These are phyloP conservation scores for Mormoops blainvillei DNA, from an alignment of 2,113 vertebrate genomes.

Conservation along the genomic window DNA sequence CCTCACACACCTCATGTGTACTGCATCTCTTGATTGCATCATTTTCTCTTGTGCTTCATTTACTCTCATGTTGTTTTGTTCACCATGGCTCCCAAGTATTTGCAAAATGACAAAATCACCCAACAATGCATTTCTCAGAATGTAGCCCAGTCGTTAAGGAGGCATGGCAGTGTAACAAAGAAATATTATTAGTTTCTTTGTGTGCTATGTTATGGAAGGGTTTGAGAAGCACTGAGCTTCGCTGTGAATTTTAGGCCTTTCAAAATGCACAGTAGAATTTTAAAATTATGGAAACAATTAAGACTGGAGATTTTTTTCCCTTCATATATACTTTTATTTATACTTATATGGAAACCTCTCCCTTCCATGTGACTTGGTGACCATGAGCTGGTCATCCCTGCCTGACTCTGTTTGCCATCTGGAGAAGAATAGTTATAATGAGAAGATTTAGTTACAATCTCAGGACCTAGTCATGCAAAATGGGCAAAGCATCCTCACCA, in stretches of 20 bases:
- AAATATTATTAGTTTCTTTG: background rate
- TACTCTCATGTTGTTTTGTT: background rate
- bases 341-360: background rate
- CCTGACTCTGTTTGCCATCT: background rate
- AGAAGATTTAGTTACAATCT: background rate
- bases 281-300: background rate
- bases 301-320: background rate
- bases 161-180: background rate
- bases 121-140: background rate
- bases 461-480: background rate
- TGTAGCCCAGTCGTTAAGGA: background rate
- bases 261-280: background rate
- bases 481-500: background rate
- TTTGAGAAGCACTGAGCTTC: background rate
- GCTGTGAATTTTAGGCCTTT: background rate
- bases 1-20: background rate
- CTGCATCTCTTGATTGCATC: background rate
- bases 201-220: background rate
- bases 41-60: background rate
- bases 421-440: background rate
- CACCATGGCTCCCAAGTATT: background rate
- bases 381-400: background rate
- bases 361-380: background rate
- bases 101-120: background rate
- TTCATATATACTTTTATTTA: background rate